Evolutionary conservation across 2,797 vertebrate genomes (phyloP).

Genomic region (Clarias fuscus): DNA sequence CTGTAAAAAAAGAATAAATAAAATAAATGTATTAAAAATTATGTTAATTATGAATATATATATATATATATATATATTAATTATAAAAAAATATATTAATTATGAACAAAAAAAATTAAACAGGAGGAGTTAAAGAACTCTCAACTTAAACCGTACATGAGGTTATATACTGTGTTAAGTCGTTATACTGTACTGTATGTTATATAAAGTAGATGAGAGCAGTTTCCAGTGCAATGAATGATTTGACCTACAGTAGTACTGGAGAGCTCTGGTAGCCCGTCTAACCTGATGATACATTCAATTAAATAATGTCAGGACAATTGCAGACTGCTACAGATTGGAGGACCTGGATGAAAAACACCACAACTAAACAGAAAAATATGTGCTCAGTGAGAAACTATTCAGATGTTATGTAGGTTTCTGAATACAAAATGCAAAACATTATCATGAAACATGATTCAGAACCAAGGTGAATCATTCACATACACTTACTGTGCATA

Average conservation of each 20-base stretch:
- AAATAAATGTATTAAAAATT: no score
- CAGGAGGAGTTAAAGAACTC: background rate
- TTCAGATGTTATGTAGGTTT: background rate
- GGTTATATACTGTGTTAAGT: no score
- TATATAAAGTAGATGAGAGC: background rate
- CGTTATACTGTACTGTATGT: no score
- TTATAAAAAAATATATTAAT: no score
- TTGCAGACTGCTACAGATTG: background rate
- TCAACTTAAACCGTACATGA: background rate
- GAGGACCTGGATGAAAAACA: background rate
- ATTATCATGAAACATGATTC: no score
- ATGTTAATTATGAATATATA: no score
- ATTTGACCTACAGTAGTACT: background rate
- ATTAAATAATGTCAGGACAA: background rate
- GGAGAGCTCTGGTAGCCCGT: background rate
- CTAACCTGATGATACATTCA: background rate
- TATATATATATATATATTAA: no score
- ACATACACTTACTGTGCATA: no score
- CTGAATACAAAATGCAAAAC: no score
- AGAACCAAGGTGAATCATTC: no score
- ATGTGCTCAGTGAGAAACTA: background rate
- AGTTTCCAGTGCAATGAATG: background rate
- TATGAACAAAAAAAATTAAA: background rate
- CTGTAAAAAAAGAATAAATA: background rate
- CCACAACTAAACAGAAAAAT: background rate